Conservation (phyloP, 2,113 vertebrate genomes). For the Hucho hucho region DNA sequence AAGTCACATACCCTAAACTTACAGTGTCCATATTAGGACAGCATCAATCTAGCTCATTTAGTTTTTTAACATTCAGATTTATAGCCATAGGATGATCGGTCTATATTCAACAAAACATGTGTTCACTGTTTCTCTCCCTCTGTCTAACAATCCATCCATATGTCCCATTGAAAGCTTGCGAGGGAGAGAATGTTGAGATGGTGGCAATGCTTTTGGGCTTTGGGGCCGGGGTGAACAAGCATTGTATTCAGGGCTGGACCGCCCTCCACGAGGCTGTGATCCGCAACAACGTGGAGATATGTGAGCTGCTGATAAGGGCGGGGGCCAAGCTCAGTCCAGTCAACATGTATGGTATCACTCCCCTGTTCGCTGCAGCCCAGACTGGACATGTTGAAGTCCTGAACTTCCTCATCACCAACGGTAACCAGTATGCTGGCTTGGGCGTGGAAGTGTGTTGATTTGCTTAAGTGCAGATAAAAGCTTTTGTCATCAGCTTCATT, state of each 20-base stretch:
- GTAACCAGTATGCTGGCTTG: constrained; percentile 18
- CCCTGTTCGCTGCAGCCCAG: constrained; percentile 84
- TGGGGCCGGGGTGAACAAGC: constrained; percentile 79
- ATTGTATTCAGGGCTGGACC: constrained; percentile 82
- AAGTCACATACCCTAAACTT: too few species aligned
- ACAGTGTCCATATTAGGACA: too few species aligned
- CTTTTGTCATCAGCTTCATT: background rate
- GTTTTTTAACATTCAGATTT: background rate
- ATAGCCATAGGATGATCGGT: background rate
- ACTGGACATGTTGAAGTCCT: constrained; percentile 80
- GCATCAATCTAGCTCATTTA: background rate
- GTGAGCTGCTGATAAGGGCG: constrained; percentile 77
- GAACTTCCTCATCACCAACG: constrained; percentile 74
- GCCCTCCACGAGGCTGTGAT: constrained; percentile 73
- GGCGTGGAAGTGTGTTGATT: background rate
- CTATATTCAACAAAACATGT: background rate
- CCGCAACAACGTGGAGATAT: constrained; percentile 76
- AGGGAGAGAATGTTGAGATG: constrained; percentile 76
- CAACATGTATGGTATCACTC: constrained; percentile 81
- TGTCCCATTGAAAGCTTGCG: constrained; percentile 72
- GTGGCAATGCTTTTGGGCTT: constrained; percentile 75
- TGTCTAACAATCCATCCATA: background rate
- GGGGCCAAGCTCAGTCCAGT: constrained; percentile 81
- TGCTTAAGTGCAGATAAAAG: background rate
- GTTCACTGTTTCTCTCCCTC: background rate